Conservation (phyloP, 2,113 vertebrate species). For the Oenanthe melanoleuca region DNA sequence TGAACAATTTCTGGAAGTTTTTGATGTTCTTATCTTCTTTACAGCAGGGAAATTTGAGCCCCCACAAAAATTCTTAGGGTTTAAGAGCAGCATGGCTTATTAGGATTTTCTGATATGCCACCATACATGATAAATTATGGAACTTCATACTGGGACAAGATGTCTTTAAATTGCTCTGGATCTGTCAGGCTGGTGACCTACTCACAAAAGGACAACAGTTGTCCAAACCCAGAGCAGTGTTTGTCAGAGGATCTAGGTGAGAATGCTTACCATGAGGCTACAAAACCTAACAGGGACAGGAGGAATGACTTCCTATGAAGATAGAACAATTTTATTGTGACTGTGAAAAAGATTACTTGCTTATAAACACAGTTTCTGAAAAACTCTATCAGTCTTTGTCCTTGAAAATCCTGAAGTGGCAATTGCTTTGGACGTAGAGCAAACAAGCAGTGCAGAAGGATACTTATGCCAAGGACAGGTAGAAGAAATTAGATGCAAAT, state of each 20-base stretch:
- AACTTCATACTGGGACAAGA: neutral
- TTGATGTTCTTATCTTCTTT: neutral
- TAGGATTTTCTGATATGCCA: neutral
- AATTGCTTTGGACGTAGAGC: conserved; percentile 27
- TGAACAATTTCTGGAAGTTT: neutral
- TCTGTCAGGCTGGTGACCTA: neutral
- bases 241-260: neutral
- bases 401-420: conserved; percentile 27
- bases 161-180: neutral
- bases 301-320: neutral
- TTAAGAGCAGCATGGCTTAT: neutral
- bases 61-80: neutral
- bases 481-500: conserved; percentile 35
- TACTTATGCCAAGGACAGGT: conserved; percentile 1
- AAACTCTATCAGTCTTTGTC: neutral
- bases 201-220: neutral
- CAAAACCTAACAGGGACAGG: neutral
- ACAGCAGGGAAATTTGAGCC: neutral
- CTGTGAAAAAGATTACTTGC: too few relatives aligned
- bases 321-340: too few relatives aligned
- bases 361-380: too few relatives aligned
- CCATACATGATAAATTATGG: neutral
- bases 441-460: conserved; percentile 2
- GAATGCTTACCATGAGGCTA: neutral
- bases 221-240: neutral